Evolutionary conservation across 2,888 invertebrate species (phyloP), one percentile per base, ranked within the genome.

Genomic region (Alentia gelatinosa): DNA sequence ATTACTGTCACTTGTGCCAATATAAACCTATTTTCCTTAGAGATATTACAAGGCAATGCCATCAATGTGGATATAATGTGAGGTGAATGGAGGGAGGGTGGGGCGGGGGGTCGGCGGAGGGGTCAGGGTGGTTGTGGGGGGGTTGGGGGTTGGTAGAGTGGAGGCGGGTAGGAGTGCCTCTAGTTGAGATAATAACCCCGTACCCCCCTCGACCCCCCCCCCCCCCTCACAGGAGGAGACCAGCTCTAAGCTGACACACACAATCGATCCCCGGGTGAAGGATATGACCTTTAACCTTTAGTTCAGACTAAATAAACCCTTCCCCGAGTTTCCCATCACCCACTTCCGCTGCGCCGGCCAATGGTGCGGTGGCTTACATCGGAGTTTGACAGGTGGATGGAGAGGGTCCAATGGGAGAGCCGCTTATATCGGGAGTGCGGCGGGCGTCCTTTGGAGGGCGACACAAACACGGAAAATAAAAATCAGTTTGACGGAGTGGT

Each of bases 291-390:
- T 30, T 68, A 30, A 68, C 68, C 68, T 68, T 68, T 68, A 30
- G 30, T 79, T 79, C 79, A 35, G 37, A 79, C 79, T 79, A 79
- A 37, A 79, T 79, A 79, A 79, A 39, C 79, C 79, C 79, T 79
- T 79, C 79, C 79, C 79, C 19, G 35, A 39, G 37, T 37, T 19
- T 39, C 35, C 39, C 79, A 39, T 12, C 35, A 39, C 39, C 79
- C 15, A 79, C 79, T 79, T 79, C 79, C 39, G 79, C 79, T n/a
- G n/a, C 15, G 37, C 15, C 23, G 12, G 68, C 68, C 68, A 68
- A 68, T 68, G 12, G 68, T 26, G 30, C 30, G n/a, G 68, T 12
- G 68, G 68, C 68, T 68, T 68, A 68, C 68, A 68, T 68, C 33
- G 68, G 26, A 12, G 74, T 74, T 15, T 74, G 74, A 74, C 56